Evolutionary conservation across 2,888 invertebrate genomes (phyloP).

Genomic region (Nebria salina): DNA sequence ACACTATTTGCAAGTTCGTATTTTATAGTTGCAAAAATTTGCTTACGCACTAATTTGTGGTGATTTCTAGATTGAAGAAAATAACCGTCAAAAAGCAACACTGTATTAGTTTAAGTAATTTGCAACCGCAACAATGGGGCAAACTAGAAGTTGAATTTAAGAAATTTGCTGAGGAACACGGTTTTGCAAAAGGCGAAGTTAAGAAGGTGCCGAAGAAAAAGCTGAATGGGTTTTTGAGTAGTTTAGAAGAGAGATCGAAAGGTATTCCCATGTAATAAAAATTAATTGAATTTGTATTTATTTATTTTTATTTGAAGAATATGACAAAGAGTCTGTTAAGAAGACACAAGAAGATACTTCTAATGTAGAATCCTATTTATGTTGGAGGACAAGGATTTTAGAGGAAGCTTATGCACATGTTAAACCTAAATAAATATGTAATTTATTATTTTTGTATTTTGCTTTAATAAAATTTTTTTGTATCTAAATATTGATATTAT

Average conservation of each 20-base stretch:
- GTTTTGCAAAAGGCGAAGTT: constrained; percentile 53
- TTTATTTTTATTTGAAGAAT: constrained; percentile 10
- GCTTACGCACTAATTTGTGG: too few species aligned
- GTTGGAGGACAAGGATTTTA: constrained; percentile 71
- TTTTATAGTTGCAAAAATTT: background rate
- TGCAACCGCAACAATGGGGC: constrained; percentile 70
- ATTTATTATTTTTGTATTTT: too few species aligned
- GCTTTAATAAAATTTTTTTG: too few species aligned
- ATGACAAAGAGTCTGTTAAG: constrained; percentile 38
- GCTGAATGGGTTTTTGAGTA: constrained; percentile 58
- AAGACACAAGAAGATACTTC: constrained; percentile 41
- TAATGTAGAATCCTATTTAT: constrained; percentile 68
- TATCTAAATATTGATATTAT: too few species aligned
- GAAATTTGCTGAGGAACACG: constrained; percentile 57
- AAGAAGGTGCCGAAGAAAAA: constrained; percentile 51
- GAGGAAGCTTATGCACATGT: constrained; percentile 61
- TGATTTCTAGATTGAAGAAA: constrained; percentile 63
- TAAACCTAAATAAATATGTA: constrained; percentile 1
- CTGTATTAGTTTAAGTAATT: constrained; percentile 62
- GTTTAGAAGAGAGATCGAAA: constrained; percentile 50
- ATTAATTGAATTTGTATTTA: background rate
- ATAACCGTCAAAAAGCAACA: constrained; percentile 69
- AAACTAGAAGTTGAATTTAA: constrained; percentile 70
- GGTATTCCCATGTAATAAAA: background rate
- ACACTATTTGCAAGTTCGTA: constrained; percentile 70